Base-by-base conservation (phyloP, 1,140 invertebrate species). In the Drosophila pallidifrons region DNA sequence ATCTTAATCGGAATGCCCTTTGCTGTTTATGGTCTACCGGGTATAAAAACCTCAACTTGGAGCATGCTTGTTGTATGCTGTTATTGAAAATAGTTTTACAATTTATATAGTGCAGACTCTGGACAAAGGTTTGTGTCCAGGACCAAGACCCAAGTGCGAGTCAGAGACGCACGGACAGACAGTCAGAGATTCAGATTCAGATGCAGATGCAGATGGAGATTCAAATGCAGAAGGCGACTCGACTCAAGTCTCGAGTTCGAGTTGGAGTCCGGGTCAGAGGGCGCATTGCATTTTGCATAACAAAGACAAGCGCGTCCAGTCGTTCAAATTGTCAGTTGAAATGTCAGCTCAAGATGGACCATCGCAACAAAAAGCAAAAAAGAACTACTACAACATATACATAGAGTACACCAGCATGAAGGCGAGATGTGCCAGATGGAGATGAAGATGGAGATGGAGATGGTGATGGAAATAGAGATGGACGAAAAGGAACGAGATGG, bases 51-150 rank as follows among this genome's bases (percentile, higher is more conserved):
- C 72, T 80, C 63, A 71, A 70, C 74, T 13, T 59, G 57, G 57
- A 81, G 61, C 41, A 76, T 69, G 64, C 76, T 67, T 69, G 75
- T 81, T 86, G 69, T 81, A 67, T 81, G 75, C 75, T 88, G 69
- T 87, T 87, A 87, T 87, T 87, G 83, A 87, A 87, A 88, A 87
- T 87, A 87, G 83, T 87, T 87, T 80, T 87, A 87, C 83, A 87
- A 88, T 87, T 87, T 87, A 87, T 87, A 88, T 77, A 71, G 83
- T 68, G 47, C 57, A 57, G 54, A 51, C 64, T 68, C 47, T 54
- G 65, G 47, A 68, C 70, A 74, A 69, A 74, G 71, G 65, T 69
- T 47, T 59, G 57, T 47, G 52, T 74, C 66, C 61, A 28, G 61
- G 49, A 63, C 41, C 43, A 61, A 64, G 35, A 1, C 46, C 20